phyloP scores from a whole-genome alignment of 2,888 invertebrate species.

The Taphrorychus bicolor region DNA sequence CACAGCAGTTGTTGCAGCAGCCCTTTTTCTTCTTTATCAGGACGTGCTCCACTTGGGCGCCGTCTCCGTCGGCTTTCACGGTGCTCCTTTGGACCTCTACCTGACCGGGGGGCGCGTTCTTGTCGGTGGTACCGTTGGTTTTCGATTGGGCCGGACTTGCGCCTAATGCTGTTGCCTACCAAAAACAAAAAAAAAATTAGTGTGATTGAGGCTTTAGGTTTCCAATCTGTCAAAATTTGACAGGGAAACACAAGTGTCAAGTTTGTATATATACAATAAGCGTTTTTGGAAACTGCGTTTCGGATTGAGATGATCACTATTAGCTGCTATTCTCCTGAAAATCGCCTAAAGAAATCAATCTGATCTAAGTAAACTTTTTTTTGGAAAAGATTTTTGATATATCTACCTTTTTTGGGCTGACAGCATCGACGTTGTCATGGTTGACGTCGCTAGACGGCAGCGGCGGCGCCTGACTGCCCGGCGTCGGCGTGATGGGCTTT shows the following conservation, averaged over 20 bases:
- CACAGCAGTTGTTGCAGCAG: slow-evolving; percentile 84
- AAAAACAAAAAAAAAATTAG: slow-evolving; percentile 5
- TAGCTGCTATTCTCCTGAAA: too few relatives aligned
- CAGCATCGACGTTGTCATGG: slow-evolving; percentile 29
- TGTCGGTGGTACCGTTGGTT: slow-evolving; percentile 54
- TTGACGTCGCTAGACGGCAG: slow-evolving; percentile 60
- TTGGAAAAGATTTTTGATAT: too few relatives aligned
- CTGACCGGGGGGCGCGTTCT: slow-evolving; percentile 61
- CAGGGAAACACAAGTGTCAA: not conserved
- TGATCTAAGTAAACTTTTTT: too few relatives aligned
- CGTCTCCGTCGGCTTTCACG: slow-evolving; percentile 71
- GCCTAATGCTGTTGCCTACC: slow-evolving; percentile 48
- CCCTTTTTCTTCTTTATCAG: slow-evolving; percentile 94
- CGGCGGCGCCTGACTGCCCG: slow-evolving; percentile 64
- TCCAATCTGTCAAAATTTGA: not conserved
- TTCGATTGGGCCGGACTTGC: slow-evolving; percentile 54
- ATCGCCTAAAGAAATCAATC: too few relatives aligned
- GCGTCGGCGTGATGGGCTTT: slow-evolving; percentile 82
- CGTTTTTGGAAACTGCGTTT: too few relatives aligned
- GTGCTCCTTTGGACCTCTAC: slow-evolving; percentile 77
- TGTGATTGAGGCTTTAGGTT: too few relatives aligned
- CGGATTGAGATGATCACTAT: too few relatives aligned
- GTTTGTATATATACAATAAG: too few relatives aligned
- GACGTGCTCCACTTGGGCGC: slow-evolving; percentile 86
- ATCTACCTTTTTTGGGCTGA: slow-evolving; percentile 37